Evolutionary conservation across 2,888 invertebrate species (phyloP), one percentile per base, ranked within the genome.

Genomic region (Oligia strigilis): DNA sequence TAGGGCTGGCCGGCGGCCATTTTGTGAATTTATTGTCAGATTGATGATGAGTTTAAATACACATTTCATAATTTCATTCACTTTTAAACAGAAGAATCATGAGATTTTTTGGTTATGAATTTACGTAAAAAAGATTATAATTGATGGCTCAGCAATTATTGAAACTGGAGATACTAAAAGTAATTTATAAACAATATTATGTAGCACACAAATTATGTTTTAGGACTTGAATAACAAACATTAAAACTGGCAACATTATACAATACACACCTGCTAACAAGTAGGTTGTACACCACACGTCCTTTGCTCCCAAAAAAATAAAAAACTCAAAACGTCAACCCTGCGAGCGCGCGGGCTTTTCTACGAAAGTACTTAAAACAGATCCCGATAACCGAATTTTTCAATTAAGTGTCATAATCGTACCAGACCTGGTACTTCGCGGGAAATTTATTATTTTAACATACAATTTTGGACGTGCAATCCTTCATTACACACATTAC

Each of bases 341-440:
- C 95, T 95, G 83, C 55, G 36, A 49, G 60, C 46, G 72, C 72
- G 67, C 52, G 74, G 64, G 80, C 74, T 95, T 91, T 96, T 96
- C 96, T 96, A 96, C 96, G 95, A 96, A 97, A 94, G 92, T 93
- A 94, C 93, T 96, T 95, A 94, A 92, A 92, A 91, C 92, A 88
- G 91, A 94, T 95, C 93, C 91, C 94, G 95, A 96, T 96, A 95
- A 94, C 94, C 92, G 94, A 95, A 93, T 94, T 96, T 92, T 96
- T 97, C 96, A 97, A 97, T 97, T 96, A 96, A 93, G 95, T 95
- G 96, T 95, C 94, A 96, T 96, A 96, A 96, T 95, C 91, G 93
- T 93, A 93, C 92, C 93, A 91, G 90, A 91, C 89, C 80, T 88
- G 90, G 90, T 87, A 84, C 72, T 91, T 95, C 94, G 93, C 92